A percentile compares a stretch with the other conserved stretches of the same genome.
Evolutionary conservation across 2,888 invertebrate genomes (phyloP).

Genomic region (Sinohyriopsis cumingii): DNA sequence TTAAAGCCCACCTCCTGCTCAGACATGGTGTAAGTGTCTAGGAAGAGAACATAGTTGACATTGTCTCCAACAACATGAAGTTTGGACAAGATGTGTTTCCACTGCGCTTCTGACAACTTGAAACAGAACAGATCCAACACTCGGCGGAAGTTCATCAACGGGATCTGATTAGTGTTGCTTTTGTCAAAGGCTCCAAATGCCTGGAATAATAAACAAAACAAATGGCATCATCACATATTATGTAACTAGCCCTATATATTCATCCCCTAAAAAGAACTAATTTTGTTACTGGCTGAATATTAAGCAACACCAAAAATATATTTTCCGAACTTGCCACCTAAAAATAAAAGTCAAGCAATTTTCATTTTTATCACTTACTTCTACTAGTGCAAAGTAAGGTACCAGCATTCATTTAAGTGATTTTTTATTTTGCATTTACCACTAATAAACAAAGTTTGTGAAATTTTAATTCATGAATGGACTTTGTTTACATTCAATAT

Average conservation of each 20-base stretch:
- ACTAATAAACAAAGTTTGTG: too few species aligned
- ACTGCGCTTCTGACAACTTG: slow-evolving; percentile 64
- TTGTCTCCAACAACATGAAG: slow-evolving; percentile 47
- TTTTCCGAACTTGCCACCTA: too few species aligned
- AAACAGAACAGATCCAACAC: slow-evolving; percentile 68
- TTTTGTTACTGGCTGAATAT: too few species aligned
- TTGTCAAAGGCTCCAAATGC: slow-evolving; percentile 67
- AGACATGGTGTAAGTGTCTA: slow-evolving; percentile 47
- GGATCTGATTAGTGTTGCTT: slow-evolving; percentile 52
- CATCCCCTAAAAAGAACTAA: too few species aligned
- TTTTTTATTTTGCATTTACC: too few species aligned
- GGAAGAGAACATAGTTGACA: slow-evolving; percentile 60
- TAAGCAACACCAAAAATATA: too few species aligned
- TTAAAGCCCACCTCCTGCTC: slow-evolving; percentile 44
- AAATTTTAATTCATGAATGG: too few species aligned
- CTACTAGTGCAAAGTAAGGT: too few species aligned
- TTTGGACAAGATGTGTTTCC: slow-evolving; percentile 55
- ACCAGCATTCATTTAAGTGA: too few species aligned
- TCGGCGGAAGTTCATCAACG: slow-evolving; percentile 59
- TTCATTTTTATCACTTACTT: too few species aligned
- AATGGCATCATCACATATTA: not conserved
- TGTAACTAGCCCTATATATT: not conserved
- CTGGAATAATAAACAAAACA: slow-evolving; percentile 43
- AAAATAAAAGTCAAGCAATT: too few species aligned
- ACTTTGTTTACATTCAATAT: too few species aligned